A percentile compares a stretch with the other conserved stretches of the same genome.
phyloP scores from a whole-genome alignment of 2,888 invertebrate genomes.

The Melipona bicolor region DNA sequence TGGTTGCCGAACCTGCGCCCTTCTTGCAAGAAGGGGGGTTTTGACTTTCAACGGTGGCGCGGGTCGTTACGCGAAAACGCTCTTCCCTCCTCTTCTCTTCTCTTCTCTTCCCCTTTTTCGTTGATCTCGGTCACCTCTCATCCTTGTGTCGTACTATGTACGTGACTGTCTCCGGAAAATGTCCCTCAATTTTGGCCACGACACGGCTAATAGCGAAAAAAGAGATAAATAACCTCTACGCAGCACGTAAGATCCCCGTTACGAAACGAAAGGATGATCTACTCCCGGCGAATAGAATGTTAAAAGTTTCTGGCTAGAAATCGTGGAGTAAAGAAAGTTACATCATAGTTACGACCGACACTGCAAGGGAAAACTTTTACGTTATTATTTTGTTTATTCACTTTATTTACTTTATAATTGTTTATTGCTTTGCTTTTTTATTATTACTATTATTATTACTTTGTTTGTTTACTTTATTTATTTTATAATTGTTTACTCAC shows the following conservation, averaged over 20 bases:
- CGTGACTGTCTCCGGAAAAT: slow-evolving; percentile 70
- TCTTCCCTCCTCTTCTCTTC: slow-evolving; percentile 29
- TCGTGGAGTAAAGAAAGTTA: neutral
- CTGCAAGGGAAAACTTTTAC: neutral
- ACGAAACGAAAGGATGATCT: slow-evolving; percentile 53
- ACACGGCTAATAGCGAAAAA: slow-evolving; percentile 67
- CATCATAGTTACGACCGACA: neutral
- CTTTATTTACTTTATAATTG: too few relatives aligned
- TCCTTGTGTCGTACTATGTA: slow-evolving; percentile 63
- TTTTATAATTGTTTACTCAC: too few relatives aligned
- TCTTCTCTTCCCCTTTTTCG: slow-evolving; percentile 2
- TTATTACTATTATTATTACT: too few relatives aligned
- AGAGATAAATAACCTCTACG: slow-evolving; percentile 73
- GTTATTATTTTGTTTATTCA: too few relatives aligned
- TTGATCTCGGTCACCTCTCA: neutral
- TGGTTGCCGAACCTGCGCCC: slow-evolving; percentile 34
- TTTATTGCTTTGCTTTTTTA: too few relatives aligned
- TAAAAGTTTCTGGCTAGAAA: slow-evolving; percentile 60
- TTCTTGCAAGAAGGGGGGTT: slow-evolving; percentile 34
- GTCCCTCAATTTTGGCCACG: slow-evolving; percentile 64
- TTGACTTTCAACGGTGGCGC: slow-evolving; percentile 66
- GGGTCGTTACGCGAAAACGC: slow-evolving; percentile 67
- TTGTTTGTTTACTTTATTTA: too few relatives aligned
- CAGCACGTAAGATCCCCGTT: slow-evolving; percentile 43
- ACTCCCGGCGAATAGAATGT: slow-evolving; percentile 41